phyloP scores from a whole-genome alignment of 2,888 invertebrate genomes.

The Cylindroiulus punctatus region DNA sequence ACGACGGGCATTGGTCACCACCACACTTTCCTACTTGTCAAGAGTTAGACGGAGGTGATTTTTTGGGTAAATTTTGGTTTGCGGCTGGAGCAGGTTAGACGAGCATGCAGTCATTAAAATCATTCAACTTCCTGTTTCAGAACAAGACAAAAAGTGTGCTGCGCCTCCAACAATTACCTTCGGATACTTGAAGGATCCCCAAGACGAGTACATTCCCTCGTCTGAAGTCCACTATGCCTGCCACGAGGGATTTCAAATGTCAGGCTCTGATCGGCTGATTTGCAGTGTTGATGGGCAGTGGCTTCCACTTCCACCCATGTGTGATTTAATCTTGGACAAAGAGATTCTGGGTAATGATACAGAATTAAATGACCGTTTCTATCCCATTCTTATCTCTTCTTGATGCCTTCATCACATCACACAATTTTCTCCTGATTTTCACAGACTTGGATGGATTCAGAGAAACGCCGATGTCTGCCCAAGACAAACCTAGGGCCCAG shows the following conservation, averaged over 20 bases:
- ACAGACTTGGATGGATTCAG: neutral
- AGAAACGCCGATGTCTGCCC: neutral
- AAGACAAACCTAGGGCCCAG: neutral
- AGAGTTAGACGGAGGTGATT: constrained; percentile 31
- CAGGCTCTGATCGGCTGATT: constrained; percentile 52
- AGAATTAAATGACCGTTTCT: neutral
- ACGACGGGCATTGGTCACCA: constrained; percentile 51
- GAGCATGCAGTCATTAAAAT: neutral
- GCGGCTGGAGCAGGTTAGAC: neutral
- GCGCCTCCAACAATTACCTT: neutral
- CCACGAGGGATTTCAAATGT: constrained; percentile 47
- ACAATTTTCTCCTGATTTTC: no score
- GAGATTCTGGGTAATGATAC: neutral
- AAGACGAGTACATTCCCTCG: neutral
- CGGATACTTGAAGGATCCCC: constrained; percentile 36
- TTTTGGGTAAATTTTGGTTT: neutral
- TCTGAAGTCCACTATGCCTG: constrained; percentile 50
- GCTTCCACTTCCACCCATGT: constrained; percentile 54
- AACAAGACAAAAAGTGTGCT: neutral
- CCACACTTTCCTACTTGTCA: constrained; percentile 37
- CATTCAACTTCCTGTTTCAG: neutral
- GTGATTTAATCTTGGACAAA: constrained; percentile 3
- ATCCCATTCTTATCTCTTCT: no score
- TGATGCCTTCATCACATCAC: no score
- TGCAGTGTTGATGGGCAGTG: constrained; percentile 53